These are phyloP conservation scores for Paramormyrops hopkinsi DNA, from an alignment of 2,797 vertebrate genomes.

Conservation along the genomic window DNA sequence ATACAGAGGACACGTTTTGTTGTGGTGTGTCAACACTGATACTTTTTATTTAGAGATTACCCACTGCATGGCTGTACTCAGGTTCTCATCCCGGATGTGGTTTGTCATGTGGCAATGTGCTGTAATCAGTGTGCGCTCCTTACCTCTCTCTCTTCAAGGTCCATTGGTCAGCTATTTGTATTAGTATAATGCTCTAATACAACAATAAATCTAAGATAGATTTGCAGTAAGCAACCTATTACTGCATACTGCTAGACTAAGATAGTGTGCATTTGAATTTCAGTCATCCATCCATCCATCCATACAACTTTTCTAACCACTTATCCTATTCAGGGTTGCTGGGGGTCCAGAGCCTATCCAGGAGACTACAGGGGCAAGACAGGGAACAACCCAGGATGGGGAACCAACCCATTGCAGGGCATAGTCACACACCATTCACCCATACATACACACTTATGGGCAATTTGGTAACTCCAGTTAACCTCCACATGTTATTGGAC, in stretches of 20 bases:
- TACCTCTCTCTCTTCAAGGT: neutral
- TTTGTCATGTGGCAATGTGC: neutral
- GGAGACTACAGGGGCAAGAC: neutral
- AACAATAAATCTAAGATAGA: neutral
- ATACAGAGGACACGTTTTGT: neutral
- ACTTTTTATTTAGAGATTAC: neutral
- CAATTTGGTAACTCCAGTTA: too few species aligned
- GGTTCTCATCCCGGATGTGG: neutral
- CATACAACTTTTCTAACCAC: neutral
- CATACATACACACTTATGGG: too few species aligned
- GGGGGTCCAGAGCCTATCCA: neutral
- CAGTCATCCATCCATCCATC: neutral
- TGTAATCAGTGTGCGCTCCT: neutral
- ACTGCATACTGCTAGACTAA: neutral
- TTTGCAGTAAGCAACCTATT: neutral
- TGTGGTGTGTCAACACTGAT: neutral
- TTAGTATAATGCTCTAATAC: neutral
- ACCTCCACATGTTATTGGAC: too few species aligned
- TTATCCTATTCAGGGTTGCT: neutral
- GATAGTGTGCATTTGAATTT: neutral
- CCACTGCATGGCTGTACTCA: neutral
- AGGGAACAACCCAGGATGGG: too few species aligned
- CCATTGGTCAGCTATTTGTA: neutral
- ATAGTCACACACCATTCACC: too few species aligned
- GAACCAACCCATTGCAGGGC: too few species aligned